Evolutionary conservation across 2,888 invertebrate species (phyloP), one percentile per base, ranked within the genome.

Genomic region (Macrostomum cliftonense): DNA sequence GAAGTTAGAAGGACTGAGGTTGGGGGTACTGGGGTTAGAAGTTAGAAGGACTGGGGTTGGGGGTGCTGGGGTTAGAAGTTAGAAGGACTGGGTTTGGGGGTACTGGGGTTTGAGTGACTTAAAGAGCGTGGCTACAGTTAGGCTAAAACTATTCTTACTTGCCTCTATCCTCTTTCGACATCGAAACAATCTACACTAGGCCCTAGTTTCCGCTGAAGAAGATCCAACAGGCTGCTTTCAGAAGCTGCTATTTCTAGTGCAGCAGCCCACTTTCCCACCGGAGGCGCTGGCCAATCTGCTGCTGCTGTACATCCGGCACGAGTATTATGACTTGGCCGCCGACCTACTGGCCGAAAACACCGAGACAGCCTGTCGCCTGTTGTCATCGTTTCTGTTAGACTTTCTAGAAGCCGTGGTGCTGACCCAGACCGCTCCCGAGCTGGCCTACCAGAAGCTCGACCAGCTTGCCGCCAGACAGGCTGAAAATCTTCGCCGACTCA

Each of bases 271-370:
- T 2, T 95, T 93, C 65, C 97, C 97, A 2, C 84, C 86, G 13
- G 95, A 97, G 75, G 93, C 95, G 0, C 93, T 97, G 68, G 83
- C 88, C 1, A 97, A 97, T 71, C 75, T 99, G 19, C 73, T 99
- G 42, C 74, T 97, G 2, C 74, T 93, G 1, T 97, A 95, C 65
- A 88, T 93, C 66, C 91, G 89, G 68, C 88, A 91, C 69, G 93
- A 93, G 71, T 88, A 91, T 65, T 93, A 40, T 11, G 40, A 40
- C 40, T 16, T 40, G 40, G 40, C 40, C 9, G 40, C 40, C 9
- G 40, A 40, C 9, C 17, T 40, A 9, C 16, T 40, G 2, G 40
- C 40, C 40, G 40, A 40, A 9, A 40, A 40, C 19, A 19, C 16
- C 5, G 16, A 17, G 9, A 17, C 16, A 2, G 40, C 19, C 40